phyloP scores from a whole-genome alignment of 2,888 invertebrate genomes.

The Agelastica alni region DNA sequence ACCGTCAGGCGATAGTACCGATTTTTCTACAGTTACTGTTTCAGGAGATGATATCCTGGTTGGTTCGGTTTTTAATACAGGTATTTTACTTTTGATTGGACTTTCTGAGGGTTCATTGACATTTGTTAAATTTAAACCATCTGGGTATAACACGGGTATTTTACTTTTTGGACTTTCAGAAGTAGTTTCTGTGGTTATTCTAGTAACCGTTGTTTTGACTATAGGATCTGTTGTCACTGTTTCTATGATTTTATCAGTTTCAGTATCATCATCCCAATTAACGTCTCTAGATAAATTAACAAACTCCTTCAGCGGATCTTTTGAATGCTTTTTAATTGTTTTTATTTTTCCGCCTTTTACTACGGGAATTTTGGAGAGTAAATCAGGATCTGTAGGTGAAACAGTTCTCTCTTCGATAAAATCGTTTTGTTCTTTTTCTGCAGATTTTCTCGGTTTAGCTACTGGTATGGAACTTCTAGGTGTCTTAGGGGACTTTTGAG shows the following conservation, averaged over 20 bases:
- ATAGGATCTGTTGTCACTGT: conserved; percentile 45
- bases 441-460: conserved; percentile 45
- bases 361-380: conserved; percentile 54
- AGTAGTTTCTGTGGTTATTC: conserved; percentile 43
- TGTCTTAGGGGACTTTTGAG: conserved; percentile 32
- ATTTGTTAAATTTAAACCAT: conserved; percentile 30
- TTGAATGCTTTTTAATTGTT: conserved; percentile 59
- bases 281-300: conserved; percentile 55
- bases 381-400: conserved; percentile 48
- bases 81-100: conserved; percentile 56
- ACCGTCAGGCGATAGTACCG: conserved; percentile 37
- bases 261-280: conserved; percentile 54
- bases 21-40: conserved; percentile 37
- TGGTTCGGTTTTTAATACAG: conserved; percentile 54
- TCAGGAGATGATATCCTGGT: conserved; percentile 47
- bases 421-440: conserved; percentile 45
- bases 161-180: conserved; percentile 40
- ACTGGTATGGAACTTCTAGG: conserved; percentile 49
- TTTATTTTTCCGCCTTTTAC: conserved; percentile 56
- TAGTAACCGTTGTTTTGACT: conserved; percentile 53
- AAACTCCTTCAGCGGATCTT: conserved; percentile 57
- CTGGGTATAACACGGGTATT: conserved; percentile 42
- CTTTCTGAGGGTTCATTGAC: conserved; percentile 26
- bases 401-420: conserved; percentile 37
- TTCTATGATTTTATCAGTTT: conserved; percentile 39